These are phyloP conservation scores for Achroia grisella DNA, from an alignment of 1,140 invertebrate genomes.

Conservation along the genomic window DNA sequence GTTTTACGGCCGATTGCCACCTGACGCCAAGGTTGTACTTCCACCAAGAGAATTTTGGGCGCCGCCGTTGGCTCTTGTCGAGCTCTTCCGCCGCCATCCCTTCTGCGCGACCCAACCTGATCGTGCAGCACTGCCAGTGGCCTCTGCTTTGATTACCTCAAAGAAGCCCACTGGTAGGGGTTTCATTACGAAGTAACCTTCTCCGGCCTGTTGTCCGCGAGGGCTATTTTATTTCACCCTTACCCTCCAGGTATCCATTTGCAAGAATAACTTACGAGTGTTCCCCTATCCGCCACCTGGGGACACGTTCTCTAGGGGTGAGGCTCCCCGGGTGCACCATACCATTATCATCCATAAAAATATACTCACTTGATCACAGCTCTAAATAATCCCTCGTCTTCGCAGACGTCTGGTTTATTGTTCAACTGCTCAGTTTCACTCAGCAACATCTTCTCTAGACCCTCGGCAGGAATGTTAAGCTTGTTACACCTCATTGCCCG, in stretches of 20 bases:
- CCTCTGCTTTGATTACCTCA: no score
- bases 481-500: conserved; percentile 80
- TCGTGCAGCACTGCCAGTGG: no score
- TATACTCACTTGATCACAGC: conserved; percentile 51
- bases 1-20: no score
- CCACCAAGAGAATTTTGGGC: conserved; percentile 16
- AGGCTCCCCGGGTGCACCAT: no score
- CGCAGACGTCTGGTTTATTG: conserved; percentile 23
- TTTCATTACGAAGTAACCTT: conserved; percentile 1
- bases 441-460: conserved; percentile 65
- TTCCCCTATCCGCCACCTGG: conserved; percentile 2
- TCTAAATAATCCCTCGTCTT: conserved; percentile 43
- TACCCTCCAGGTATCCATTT: not conserved
- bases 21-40: no score
- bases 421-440: conserved; percentile 27
- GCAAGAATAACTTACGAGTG: not conserved
- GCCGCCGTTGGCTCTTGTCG: conserved; percentile 13
- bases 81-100: no score
- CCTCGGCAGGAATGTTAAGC: conserved; percentile 71
- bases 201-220: conserved; percentile 1
- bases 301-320: conserved; percentile 2
- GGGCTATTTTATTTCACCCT: no score
- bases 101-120: no score
- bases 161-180: no score
- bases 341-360: no score